Evolutionary conservation across 2,113 vertebrate genomes (phyloP), one percentile per base, ranked within the genome.

Genomic region (Strix aluco): DNA sequence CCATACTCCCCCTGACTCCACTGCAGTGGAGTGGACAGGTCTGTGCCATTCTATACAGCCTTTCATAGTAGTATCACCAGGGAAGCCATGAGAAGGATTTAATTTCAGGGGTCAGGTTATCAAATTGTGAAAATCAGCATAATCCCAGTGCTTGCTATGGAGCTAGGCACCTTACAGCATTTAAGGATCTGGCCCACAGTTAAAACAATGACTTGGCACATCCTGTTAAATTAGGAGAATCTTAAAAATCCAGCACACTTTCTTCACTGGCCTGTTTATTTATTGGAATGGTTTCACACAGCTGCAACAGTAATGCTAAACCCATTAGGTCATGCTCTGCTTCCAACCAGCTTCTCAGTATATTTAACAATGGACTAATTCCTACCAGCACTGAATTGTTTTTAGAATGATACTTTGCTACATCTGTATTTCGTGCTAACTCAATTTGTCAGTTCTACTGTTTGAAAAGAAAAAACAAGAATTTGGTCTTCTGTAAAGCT

Each of bases 281-380:
- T 91, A 61, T 47, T 86, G 85, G 74, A 83, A 66, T 44, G 51
- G 51, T 91, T 92, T 96, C 91, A 88, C 78, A 87, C 89, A 95
- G 91, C 93, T 94, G 90, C 75, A 91, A 51, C 13, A 77, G 82
- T 86, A 77, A 93, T 80, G 71, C 73, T 95, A 54, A 78, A 91
- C 36, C 40, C 92, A n/a, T 88, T 70, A 96, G 93, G 58, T 93
- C 77, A 84, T 44, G 66, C 36, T 95, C 92, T 93, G 90, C 90
- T 92, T 95, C 73, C 73, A 84, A 77, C 14, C 49, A 80, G 52
- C 54, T 94, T 84, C 79, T 81, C 78, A 58, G 40, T 54, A 6
- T 46, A 34, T 80, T 96, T 89, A 94, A 93, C 90, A 94, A 92
- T 75, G 61, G 82, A 51, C 38, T 93, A 73, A 95, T 82, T 94